Percentiles rank a stretch among this genome's conserved stretches.
phyloP scores from a whole-genome alignment of 2,113 vertebrate species.

The Mirza zaza region DNA sequence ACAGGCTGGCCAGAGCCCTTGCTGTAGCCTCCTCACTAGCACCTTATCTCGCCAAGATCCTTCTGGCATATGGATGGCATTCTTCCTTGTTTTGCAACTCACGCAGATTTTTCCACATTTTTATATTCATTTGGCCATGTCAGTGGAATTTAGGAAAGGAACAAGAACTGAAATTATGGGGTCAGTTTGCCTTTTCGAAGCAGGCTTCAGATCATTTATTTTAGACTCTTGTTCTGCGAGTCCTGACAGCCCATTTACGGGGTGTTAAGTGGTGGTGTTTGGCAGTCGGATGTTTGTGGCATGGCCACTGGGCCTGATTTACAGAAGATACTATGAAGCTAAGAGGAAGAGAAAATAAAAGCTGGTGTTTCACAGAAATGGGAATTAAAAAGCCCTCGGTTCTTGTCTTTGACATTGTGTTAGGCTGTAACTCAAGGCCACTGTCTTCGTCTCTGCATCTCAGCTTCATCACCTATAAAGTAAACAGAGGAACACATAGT shows the following conservation, averaged over 20 bases:
- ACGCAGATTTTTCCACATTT: not conserved
- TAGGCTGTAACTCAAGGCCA: constrained; percentile 55
- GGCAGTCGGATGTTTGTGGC: not conserved
- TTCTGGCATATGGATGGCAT: not conserved
- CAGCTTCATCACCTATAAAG: not conserved
- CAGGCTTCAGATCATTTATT: constrained; percentile 38
- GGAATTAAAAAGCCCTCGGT: constrained; percentile 59
- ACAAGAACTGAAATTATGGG: not conserved
- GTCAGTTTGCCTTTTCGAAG: constrained; percentile 34
- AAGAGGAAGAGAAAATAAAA: constrained; percentile 61
- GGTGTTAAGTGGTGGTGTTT: constrained; percentile 42
- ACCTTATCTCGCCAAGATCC: not conserved
- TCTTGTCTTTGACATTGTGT: constrained; percentile 49
- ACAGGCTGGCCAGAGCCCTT: not conserved
- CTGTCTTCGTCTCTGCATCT: constrained; percentile 31
- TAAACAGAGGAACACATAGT: not conserved
- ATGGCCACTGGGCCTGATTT: constrained; percentile 55
- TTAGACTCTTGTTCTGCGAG: not conserved
- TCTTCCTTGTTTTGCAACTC: not conserved
- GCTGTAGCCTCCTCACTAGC: not conserved
- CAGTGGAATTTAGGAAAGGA: not conserved
- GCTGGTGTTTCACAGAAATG: constrained; percentile 43
- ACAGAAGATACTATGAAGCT: constrained; percentile 50
- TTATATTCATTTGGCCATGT: not conserved
- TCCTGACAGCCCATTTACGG: constrained; percentile 56